Base-by-base conservation (phyloP, 64 coral and sea anemone genomes). In the Orbicella faveolata region DNA sequence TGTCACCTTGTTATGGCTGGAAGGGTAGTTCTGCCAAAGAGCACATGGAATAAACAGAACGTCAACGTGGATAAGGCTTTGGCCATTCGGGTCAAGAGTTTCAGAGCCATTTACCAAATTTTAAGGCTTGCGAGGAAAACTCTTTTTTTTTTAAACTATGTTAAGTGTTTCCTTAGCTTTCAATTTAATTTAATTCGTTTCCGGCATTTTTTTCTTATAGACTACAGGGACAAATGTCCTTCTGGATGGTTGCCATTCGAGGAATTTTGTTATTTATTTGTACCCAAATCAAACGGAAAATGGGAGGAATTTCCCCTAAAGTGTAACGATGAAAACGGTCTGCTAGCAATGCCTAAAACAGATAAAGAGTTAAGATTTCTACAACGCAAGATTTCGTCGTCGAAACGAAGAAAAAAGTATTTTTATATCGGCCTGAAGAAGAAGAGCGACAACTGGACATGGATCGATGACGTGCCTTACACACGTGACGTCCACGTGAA, bases 291-390 rank as follows among this genome's bases (percentile, higher is more conserved):
- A n/a, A 84, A 86, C 6, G 26, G 78, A 19, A 79, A 61, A 36
- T 96, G 90, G 90, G 79, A 53, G 30, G 74, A 89, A 20, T 79
- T 74, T 39, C 94, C 94, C 12, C 80, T 62, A 75, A 79, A 96
- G 75, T 96, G 94, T 63, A 81, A 87, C 39, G 33, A n/a, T 55
- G 48, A 78, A 34, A 89, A 89, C 41, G 90, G 90, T 52, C 69
- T 83, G 30, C 75, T 96, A 15, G 94, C 94, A 13, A 93, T 96
- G 90, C 94, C 94, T 3, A 96, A 92, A 74, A 89, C 94, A 25
- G 88, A 89, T 39, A 75, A 89, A 66, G 79, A 92, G 19, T 87
- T 92, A 10, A 64, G 67, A 36, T 96, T 93, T 67, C 80, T 96
- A 63, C 88, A 84, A 34, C 36, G 55, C 51, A 87, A 80, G 11